Percentiles rank a stretch among this genome's conserved stretches.
Evolutionary conservation across 1,140 invertebrate species (phyloP).

Genomic region (Cydia pomonella): DNA sequence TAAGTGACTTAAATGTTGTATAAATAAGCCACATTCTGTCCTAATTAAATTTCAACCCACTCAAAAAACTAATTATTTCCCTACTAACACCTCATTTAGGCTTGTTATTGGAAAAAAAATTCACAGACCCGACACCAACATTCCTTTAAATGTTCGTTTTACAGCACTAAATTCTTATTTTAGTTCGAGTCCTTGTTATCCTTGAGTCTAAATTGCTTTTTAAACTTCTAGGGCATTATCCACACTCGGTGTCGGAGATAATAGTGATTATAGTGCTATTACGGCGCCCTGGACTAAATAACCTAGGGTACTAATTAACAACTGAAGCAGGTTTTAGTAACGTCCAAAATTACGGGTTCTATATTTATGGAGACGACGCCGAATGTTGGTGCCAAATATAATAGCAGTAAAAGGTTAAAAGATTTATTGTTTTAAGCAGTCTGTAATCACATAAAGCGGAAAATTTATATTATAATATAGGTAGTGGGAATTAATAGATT

Average conservation of each 20-base stretch:
- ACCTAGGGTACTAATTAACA: background rate
- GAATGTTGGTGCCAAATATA: background rate
- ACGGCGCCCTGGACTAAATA: conserved; percentile 22
- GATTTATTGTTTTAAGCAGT: too few relatives aligned
- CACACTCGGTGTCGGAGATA: conserved; percentile 26
- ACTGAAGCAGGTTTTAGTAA: conserved; percentile 29
- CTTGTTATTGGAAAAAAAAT: conserved; percentile 11
- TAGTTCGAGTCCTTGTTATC: conserved; percentile 8
- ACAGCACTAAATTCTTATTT: conserved; percentile 26
- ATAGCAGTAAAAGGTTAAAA: too few relatives aligned
- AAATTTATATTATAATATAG: too few relatives aligned
- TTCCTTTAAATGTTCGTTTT: conserved; percentile 5
- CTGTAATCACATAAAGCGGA: too few relatives aligned
- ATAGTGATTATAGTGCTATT: conserved; percentile 30
- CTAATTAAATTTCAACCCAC: too few relatives aligned
- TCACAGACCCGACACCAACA: conserved; percentile 5
- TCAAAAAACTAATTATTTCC: conserved; percentile 1
- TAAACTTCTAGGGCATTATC: conserved; percentile 28
- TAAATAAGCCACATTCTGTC: too few relatives aligned
- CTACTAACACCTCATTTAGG: conserved; percentile 16
- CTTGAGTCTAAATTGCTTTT: conserved; percentile 31
- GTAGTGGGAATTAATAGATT: too few relatives aligned
- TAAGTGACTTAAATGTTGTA: too few relatives aligned
- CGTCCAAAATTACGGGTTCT: background rate
- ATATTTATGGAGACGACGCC: background rate